phyloP scores from a whole-genome alignment of 2,888 invertebrate species.

The Drosophila fungiperda region DNA sequence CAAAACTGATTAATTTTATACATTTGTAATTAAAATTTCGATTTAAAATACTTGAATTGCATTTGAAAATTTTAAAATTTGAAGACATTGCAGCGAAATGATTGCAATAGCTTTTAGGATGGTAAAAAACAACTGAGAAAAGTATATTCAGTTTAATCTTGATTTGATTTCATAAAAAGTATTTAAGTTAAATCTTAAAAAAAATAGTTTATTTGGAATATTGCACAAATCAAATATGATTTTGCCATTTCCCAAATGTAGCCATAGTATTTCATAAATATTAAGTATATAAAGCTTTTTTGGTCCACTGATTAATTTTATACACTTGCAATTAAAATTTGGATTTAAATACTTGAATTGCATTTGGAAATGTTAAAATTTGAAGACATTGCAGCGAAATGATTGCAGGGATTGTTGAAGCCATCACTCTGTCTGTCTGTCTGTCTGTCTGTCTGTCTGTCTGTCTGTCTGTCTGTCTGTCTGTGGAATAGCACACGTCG shows the following conservation, averaged over 20 bases:
- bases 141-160: neutral
- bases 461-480: slow-evolving; percentile 8
- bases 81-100: neutral
- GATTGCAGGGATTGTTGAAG: slow-evolving; percentile 15
- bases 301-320: neutral
- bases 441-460: slow-evolving; percentile 1
- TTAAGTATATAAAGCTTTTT: too few relatives aligned
- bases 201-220: neutral
- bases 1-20: neutral
- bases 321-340: neutral
- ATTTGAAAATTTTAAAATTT: neutral
- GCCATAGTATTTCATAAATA: too few relatives aligned
- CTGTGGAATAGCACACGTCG: slow-evolving; percentile 47
- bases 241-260: neutral
- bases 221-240: neutral
- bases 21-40: neutral
- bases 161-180: neutral
- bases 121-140: neutral
- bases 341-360: neutral
- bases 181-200: neutral
- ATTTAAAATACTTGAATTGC: neutral
- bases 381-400: slow-evolving; percentile 32
- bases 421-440: slow-evolving; percentile 31
- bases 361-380: slow-evolving; percentile 2
- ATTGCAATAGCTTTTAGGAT: neutral